Conservation (phyloP, 2,113 vertebrate genomes). For the Clupea harengus region DNA sequence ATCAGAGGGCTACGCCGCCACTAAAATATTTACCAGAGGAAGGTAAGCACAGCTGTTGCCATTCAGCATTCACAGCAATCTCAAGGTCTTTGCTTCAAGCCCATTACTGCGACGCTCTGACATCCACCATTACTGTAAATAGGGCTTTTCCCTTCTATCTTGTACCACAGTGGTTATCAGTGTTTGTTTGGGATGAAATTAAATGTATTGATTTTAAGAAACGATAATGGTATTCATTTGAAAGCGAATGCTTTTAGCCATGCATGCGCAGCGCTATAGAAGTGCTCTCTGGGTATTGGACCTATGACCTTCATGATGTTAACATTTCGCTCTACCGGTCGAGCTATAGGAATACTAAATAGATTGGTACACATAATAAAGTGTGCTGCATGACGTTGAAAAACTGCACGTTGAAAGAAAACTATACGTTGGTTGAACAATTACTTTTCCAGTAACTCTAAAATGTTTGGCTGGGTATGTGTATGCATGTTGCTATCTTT, state of each 20-base stretch:
- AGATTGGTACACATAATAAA: too few relatives aligned
- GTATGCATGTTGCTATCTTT: too few relatives aligned
- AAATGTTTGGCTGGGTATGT: too few relatives aligned
- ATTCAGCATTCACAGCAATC: not conserved
- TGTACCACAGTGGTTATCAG: not conserved
- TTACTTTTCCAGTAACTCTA: too few relatives aligned
- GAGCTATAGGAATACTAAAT: not conserved
- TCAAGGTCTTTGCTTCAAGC: not conserved
- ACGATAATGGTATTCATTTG: not conserved
- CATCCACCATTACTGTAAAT: not conserved
- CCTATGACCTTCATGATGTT: not conserved
- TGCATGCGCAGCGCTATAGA: not conserved
- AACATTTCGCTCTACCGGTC: not conserved
- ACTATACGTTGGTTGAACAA: too few relatives aligned
- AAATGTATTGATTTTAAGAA: not conserved
- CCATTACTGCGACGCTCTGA: not conserved
- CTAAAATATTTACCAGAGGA: not conserved
- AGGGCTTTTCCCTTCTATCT: not conserved
- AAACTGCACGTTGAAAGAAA: too few relatives aligned
- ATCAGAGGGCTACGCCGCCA: not conserved
- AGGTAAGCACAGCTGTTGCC: not conserved
- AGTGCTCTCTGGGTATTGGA: not conserved
- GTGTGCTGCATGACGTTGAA: too few relatives aligned
- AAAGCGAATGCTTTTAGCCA: not conserved
- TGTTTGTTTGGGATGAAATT: not conserved